Conservation (phyloP, 2,113 vertebrate species). For the Ptilonorhynchus violaceus region DNA sequence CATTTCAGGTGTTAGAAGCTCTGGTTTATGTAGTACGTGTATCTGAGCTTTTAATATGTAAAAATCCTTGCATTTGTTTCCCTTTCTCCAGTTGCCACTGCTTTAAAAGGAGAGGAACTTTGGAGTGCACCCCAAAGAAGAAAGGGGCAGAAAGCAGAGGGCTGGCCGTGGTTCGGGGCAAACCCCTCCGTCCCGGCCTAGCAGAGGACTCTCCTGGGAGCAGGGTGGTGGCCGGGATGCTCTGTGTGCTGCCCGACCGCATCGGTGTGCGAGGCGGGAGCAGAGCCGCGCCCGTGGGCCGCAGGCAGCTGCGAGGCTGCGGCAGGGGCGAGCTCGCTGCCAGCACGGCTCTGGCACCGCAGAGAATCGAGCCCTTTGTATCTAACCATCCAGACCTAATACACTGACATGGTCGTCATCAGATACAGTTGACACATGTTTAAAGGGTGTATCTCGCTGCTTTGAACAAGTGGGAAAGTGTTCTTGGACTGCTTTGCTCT, state of each 20-base stretch:
- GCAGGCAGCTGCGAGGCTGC: slow-evolving; percentile 8
- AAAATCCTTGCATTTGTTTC: not conserved
- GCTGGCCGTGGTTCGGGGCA: not conserved
- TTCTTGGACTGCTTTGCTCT: slow-evolving; percentile 18
- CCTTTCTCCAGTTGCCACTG: not conserved
- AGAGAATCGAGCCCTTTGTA: slow-evolving; percentile 49
- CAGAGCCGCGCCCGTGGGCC: not conserved
- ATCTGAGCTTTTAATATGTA: not conserved
- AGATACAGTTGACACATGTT: slow-evolving; percentile 47
- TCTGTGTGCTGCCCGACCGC: not conserved
- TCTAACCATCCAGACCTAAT: slow-evolving; percentile 53
- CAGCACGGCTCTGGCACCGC: not conserved
- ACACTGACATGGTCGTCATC: slow-evolving; percentile 53
- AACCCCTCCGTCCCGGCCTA: not conserved
- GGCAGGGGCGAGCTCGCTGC: not conserved
- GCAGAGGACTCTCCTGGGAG: not conserved
- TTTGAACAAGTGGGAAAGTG: slow-evolving; percentile 43
- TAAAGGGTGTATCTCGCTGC: slow-evolving; percentile 15
- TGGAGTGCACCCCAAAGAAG: rapidly evolving
- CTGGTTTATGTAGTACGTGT: not conserved
- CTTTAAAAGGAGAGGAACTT: not conserved
- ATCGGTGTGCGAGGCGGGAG: rapidly evolving
- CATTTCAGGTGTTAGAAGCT: not conserved
- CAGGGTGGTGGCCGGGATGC: rapidly evolving
- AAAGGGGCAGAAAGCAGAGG: not conserved